Evolutionary conservation across 1,140 invertebrate species (phyloP), one percentile per base, ranked within the genome.

Genomic region (Drosophila cardini): DNA sequence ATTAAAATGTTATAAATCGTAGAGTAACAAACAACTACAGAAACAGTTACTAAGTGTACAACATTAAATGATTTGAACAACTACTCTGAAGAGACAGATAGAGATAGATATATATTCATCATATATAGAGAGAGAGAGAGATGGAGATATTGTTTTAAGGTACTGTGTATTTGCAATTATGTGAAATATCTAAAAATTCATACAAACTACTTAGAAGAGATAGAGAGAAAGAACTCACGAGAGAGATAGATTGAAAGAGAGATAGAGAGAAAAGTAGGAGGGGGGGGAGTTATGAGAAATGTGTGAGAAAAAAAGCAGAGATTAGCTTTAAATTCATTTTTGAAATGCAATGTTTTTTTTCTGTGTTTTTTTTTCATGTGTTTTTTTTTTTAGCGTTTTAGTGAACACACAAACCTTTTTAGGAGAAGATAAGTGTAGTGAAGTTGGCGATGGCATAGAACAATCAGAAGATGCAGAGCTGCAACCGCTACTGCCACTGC

Each of bases 361-460:
- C 45, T 58, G 63, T 69, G 55, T 76, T 45, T 78, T 46, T 32
- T 71, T 67, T 48, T 71, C 16, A 55, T 57, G 45, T 46, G 9
- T 34, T 60, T 52, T 77, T 60, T 62, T 73, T 71, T 62, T 72
- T 76, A 76, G 64, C 52, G 63, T 64, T 89, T 87, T 84, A 90
- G 80, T 82, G 78, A 84, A 91, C 80, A 91, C 90, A 91, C 90
- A 91, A 91, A 91, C 90, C 90, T 92, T 92, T 92, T 92, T 92
- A 92, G 91, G 90, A 92, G 91, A 92, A 91, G 90, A 87, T 91
- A 91, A 90, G 85, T 92, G 91, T 89, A 91, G 90, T 90, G 83
- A 91, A 92, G 90, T 91, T 91, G 89, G 90, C 90, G 91, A 92
- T 92, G 91, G 80, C 90, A 92, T 92, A 91, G 91, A 92, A 91